These are phyloP conservation scores for Serilophus lunatus DNA, from an alignment of 2,113 vertebrate genomes.

Conservation along the genomic window DNA sequence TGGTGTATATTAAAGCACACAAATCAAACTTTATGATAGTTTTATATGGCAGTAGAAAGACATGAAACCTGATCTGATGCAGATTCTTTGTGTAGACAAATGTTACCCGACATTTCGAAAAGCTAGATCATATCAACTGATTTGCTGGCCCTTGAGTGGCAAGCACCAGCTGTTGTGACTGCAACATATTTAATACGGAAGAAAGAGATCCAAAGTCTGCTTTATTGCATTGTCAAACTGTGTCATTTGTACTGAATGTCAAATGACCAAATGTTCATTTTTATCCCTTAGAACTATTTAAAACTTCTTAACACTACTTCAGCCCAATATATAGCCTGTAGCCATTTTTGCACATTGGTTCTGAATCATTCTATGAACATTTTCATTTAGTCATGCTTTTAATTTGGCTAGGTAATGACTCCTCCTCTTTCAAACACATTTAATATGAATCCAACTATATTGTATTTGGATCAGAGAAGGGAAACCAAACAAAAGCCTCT, in stretches of 20 bases:
- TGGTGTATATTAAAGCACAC: background rate
- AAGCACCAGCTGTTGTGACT: background rate
- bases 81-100: background rate
- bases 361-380: background rate
- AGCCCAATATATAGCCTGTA: background rate
- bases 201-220: background rate
- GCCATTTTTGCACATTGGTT: background rate
- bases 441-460: background rate
- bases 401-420: background rate
- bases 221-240: background rate
- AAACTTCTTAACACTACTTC: rapidly evolving
- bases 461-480: background rate
- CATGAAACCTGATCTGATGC: background rate
- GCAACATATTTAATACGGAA: background rate
- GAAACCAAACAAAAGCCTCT: background rate
- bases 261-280: background rate
- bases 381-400: background rate
- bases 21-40: background rate
- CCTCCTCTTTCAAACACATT: background rate
- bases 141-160: background rate
- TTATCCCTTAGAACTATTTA: background rate
- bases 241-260: background rate
- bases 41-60: background rate
- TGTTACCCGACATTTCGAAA: background rate
- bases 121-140: background rate